Base-by-base conservation (phyloP, 2,888 invertebrate species). In the Acrobasis suavella region DNA sequence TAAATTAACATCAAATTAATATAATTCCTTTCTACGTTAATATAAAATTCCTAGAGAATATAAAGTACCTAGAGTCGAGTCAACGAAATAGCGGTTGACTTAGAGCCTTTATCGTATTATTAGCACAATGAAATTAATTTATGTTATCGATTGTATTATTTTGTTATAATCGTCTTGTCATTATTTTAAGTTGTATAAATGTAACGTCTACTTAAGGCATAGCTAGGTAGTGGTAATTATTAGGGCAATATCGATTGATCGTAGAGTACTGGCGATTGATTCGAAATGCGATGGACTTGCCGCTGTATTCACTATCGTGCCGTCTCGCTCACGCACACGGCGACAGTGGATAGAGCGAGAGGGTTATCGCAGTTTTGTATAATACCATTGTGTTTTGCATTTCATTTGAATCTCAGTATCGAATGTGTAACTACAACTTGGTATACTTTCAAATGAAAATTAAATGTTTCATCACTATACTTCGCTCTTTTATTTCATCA, bases 181-280 rank as follows among this genome's bases (percentile, higher is more conserved):
- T 89, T 92, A 92, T 85, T 86, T 89, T 92, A 91, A 91, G 91
- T 89, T 91, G 90, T 91, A 90, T 88, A 91, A 91, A 91, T 89
- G 84, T 87, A 87, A 82, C 85, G 89, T 91, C 89, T 86, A 84
- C 78, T 85, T 90, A 91, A 89, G 87, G 83, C 85, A 85, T 91
- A 91, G 90, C 81, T 91, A 91, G 91, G 86, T 90, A 91, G 89
- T 82, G 85, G 82, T 89, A 89, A 89, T 86, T 83, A 83, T 83
- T 81, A 89, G 89, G 89, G 85, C 83, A 87, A 87, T 87, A 89
- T 78, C 77, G 80, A 81, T 80, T 76, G 74, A 77, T 72, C 66
- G 77, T 87, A 87, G 84, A 78, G 68, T 83, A 81, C 74, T 65
- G 61, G 50, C 62, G 62, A 62, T 62, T 62, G 17, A 62, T 49